These are phyloP conservation scores for Agrotis puta DNA, from an alignment of 2,888 invertebrate species.

Conservation along the genomic window DNA sequence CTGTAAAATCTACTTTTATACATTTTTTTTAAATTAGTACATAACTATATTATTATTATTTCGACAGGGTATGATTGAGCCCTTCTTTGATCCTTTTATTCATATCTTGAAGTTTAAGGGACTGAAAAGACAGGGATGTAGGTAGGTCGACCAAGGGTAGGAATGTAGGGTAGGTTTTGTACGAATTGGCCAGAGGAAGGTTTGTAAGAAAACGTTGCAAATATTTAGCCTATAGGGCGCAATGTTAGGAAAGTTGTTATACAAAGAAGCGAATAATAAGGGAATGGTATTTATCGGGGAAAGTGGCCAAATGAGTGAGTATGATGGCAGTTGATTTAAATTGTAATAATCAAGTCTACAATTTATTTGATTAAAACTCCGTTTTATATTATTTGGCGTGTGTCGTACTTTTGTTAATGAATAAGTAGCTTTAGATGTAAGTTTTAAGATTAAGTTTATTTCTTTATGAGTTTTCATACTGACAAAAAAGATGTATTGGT, in stretches of 20 bases:
- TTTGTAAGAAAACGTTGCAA: slow-evolving; percentile 77
- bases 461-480: slow-evolving; percentile 69
- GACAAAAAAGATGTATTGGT: slow-evolving; percentile 73
- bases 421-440: slow-evolving; percentile 69
- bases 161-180: slow-evolving; percentile 86
- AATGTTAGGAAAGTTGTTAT: slow-evolving; percentile 39
- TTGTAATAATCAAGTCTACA: slow-evolving; percentile 54
- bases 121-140: slow-evolving; percentile 89
- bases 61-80: slow-evolving; percentile 81
- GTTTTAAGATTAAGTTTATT: slow-evolving; percentile 71
- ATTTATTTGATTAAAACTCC: slow-evolving; percentile 54
- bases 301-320: slow-evolving; percentile 62
- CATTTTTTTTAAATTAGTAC: slow-evolving; percentile 69
- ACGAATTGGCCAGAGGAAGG: slow-evolving; percentile 82
- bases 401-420: slow-evolving; percentile 76
- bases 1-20: slow-evolving; percentile 64
- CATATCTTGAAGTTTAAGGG: slow-evolving; percentile 82
- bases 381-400: slow-evolving; percentile 66
- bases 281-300: slow-evolving; percentile 36
- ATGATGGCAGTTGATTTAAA: slow-evolving; percentile 52
- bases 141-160: slow-evolving; percentile 81
- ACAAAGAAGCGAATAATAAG: slow-evolving; percentile 46
- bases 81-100: slow-evolving; percentile 78
- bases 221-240: slow-evolving; percentile 68
- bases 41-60: slow-evolving; percentile 79